These are phyloP conservation scores for Gastrophysa polygoni DNA, from an alignment of 2,888 invertebrate species.

Conservation along the genomic window DNA sequence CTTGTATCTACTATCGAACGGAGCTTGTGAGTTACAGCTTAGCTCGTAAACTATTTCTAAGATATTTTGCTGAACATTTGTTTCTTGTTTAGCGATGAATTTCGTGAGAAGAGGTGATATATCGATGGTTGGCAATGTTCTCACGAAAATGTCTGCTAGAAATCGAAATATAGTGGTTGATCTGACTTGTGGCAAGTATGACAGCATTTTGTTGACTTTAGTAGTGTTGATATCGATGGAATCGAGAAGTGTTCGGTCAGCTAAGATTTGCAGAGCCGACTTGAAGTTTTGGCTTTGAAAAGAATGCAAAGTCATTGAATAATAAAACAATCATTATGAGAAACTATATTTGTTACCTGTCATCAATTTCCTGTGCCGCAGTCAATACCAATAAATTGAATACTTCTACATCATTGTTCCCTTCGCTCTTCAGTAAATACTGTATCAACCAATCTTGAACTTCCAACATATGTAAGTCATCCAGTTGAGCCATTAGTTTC, in stretches of 20 bases:
- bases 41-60: slow-evolving; percentile 39
- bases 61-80: slow-evolving; percentile 35
- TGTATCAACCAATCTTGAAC: slow-evolving; percentile 25
- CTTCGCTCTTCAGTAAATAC: slow-evolving; percentile 17
- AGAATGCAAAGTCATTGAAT: no score
- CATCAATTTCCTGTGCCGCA: slow-evolving; percentile 22
- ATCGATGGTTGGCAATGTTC: slow-evolving; percentile 31
- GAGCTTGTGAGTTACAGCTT: slow-evolving; percentile 24
- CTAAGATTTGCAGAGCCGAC: slow-evolving; percentile 2
- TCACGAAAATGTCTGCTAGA: slow-evolving; percentile 38
- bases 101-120: slow-evolving; percentile 33
- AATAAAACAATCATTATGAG: no score
- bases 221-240: slow-evolving; percentile 8
- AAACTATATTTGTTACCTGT: neutral
- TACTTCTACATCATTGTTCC: slow-evolving; percentile 37
- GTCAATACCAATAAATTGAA: slow-evolving; percentile 37
- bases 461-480: slow-evolving; percentile 21
- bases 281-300: slow-evolving; percentile 18
- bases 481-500: slow-evolving; percentile 32
- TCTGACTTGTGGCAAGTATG: slow-evolving; percentile 34
- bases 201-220: slow-evolving; percentile 39
- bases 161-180: slow-evolving; percentile 40
- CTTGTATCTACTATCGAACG: slow-evolving; percentile 39
- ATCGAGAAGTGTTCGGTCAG: neutral
- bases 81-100: slow-evolving; percentile 32